These are phyloP conservation scores for Gobionotothen gibberifrons DNA, from an alignment of 2,797 vertebrate genomes.

Conservation along the genomic window DNA sequence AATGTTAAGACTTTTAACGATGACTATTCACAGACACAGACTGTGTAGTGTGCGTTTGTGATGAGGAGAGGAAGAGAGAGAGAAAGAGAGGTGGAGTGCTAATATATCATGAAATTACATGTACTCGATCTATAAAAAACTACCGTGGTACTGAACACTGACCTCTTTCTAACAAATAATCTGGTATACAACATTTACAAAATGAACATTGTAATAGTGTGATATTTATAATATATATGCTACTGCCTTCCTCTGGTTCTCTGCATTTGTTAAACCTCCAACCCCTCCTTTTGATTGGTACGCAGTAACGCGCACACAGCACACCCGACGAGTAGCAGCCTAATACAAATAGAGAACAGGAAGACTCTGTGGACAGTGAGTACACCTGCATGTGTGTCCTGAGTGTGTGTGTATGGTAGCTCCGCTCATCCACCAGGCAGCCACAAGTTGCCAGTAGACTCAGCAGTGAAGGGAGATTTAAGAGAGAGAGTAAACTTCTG, in stretches of 20 bases:
- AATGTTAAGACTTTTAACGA: slow-evolving; percentile 73
- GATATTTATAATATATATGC: slow-evolving; percentile 81
- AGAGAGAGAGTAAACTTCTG: slow-evolving; percentile 72
- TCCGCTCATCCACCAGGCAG: slow-evolving; percentile 75
- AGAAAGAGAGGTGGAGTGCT: slow-evolving; percentile 61
- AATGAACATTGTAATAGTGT: slow-evolving; percentile 82
- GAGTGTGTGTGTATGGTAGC: slow-evolving; percentile 76
- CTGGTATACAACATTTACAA: slow-evolving; percentile 86
- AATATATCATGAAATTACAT: slow-evolving; percentile 81
- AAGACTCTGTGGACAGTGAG: slow-evolving; percentile 84
- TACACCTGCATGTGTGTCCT: slow-evolving; percentile 82
- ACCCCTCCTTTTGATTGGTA: slow-evolving; percentile 56
- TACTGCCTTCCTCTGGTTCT: slow-evolving; percentile 83
- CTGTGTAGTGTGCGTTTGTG: slow-evolving; percentile 67
- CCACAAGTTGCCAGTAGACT: slow-evolving; percentile 72
- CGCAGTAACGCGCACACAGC: slow-evolving; percentile 70
- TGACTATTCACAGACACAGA: slow-evolving; percentile 66
- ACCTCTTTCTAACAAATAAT: slow-evolving; percentile 84
- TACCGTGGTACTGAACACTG: slow-evolving; percentile 84
- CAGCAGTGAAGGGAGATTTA: slow-evolving; percentile 67
- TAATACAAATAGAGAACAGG: slow-evolving; percentile 82
- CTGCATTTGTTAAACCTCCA: slow-evolving; percentile 63
- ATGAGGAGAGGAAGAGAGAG: slow-evolving; percentile 40
- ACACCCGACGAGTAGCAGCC: slow-evolving; percentile 71
- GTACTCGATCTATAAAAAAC: slow-evolving; percentile 82